These are phyloP conservation scores for Patiria pectinifera DNA, from an alignment of 53 echinoderm and acorn worm genomes.

Conservation along the genomic window DNA sequence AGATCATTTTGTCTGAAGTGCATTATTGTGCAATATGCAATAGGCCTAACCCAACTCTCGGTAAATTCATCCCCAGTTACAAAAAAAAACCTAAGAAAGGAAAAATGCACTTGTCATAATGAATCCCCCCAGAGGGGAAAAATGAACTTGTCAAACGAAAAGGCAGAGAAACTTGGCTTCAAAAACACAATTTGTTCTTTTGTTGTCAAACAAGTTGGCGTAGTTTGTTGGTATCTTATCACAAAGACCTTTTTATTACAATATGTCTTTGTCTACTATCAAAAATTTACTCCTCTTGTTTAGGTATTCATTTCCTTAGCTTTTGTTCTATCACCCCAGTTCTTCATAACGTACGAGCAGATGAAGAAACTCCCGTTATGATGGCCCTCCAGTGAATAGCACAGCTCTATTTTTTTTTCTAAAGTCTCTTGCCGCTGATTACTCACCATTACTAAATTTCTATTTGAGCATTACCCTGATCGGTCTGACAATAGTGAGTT, in stretches of 20 bases:
- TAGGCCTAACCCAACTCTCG: too few species aligned
- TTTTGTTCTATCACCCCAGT: slow-evolving; percentile 57
- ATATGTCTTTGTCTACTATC: background rate
- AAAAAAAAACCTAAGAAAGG: too few species aligned
- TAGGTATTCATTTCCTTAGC: background rate
- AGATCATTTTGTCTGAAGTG: too few species aligned
- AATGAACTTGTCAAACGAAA: too few species aligned
- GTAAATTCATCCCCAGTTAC: too few species aligned
- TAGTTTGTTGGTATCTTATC: background rate
- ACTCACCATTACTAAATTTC: background rate
- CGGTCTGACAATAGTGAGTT: background rate
- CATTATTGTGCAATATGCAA: too few species aligned
- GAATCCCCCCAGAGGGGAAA: too few species aligned
- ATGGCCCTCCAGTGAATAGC: slow-evolving; percentile 10
- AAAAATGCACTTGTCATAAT: too few species aligned
- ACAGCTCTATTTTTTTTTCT: background rate
- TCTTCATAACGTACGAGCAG: slow-evolving; percentile 93
- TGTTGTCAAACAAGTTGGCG: background rate
- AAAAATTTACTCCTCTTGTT: background rate
- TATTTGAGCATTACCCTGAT: background rate
- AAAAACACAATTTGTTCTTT: too few species aligned
- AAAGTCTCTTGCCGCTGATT: background rate
- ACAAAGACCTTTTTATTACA: background rate
- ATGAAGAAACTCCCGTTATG: slow-evolving; percentile 90
- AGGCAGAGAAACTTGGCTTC: too few species aligned